A percentile compares a stretch with the other conserved stretches of the same genome.
Evolutionary conservation across 2,888 invertebrate species (phyloP).

Genomic region (Phyto melanocephala): DNA sequence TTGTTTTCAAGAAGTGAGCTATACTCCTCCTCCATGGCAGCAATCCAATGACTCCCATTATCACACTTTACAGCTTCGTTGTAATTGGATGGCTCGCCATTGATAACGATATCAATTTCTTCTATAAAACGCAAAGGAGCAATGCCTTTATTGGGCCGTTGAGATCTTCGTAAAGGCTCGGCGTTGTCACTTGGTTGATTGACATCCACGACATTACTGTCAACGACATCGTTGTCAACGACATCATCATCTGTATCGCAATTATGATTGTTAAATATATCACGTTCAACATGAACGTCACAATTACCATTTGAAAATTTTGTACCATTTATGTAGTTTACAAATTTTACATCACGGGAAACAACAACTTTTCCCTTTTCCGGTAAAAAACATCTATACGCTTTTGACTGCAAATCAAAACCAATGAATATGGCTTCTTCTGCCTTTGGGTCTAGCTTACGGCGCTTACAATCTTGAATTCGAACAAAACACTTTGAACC

Average conservation of each 20-base stretch:
- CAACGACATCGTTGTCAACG: too few relatives aligned
- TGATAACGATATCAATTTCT: background rate
- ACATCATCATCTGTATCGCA: background rate
- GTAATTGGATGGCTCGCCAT: background rate
- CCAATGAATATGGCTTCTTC: slow-evolving; percentile 59
- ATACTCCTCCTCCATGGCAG: background rate
- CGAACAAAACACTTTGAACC: slow-evolving; percentile 50
- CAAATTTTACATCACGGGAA: slow-evolving; percentile 20
- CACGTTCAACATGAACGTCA: background rate
- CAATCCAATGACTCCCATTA: background rate
- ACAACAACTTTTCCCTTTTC: slow-evolving; percentile 31
- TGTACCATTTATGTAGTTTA: too few relatives aligned
- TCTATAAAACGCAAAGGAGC: slow-evolving; percentile 20
- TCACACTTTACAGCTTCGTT: background rate
- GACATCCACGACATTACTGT: background rate
- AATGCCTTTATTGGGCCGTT: slow-evolving; percentile 7
- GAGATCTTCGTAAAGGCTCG: background rate
- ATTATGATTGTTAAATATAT: background rate
- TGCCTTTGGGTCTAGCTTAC: slow-evolving; percentile 56
- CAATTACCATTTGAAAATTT: too few relatives aligned
- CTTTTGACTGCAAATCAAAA: slow-evolving; percentile 60
- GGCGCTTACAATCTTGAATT: slow-evolving; percentile 50
- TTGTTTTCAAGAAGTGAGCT: background rate
- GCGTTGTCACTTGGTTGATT: background rate
- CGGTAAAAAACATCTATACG: slow-evolving; percentile 57